Evolutionary conservation across 2,113 vertebrate species (phyloP), one percentile per base, ranked within the genome.

Genomic region (Indicator maculatus): DNA sequence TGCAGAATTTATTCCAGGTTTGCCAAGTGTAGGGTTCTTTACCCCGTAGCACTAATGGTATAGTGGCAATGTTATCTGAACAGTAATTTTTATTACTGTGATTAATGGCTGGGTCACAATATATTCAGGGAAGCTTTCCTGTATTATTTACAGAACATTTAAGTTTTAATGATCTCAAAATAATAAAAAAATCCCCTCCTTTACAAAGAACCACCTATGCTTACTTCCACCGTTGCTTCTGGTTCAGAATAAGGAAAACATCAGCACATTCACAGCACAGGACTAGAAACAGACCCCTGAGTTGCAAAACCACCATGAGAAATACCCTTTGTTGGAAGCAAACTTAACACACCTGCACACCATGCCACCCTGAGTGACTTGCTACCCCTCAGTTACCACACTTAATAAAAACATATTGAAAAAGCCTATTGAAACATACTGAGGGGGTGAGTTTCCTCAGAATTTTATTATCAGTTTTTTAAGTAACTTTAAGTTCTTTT

Each of bases 331-430:
- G 0, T 1, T 27, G 31, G 27, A 63, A 27, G 38, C 30, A 60
- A 85, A 23, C 55, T 28, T 36, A 58, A 82, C 11, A 14, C 0
- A 1, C 16, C 41, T 65, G 33, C 31, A 55, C 39, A 18, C 16
- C 26, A 5, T 16, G 6, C 13, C 47, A 5, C 2, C 2, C n/a
- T 24, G 47, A 21, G 24, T 50, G 21, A 50, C 2, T 16, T 4
- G 1, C 3, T 0, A 2, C 31, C n/a, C 12, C n/a, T 31, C 27
- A n/a, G 33, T 20, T 72, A 61, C 3, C 55, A 41, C 1, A 1
- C 18, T 56, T 30, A 71, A 63, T 38, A 71, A 63, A 87, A 18
- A 3, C 31, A 28, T 1, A 55, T 3, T 30, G 33, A 64, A 87
- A 27, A 85, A 8, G 24, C 52, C 13, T 52, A 28, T 55, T 53